Evolutionary conservation across 2,888 invertebrate genomes (phyloP).

Genomic region (Drosophila meridiana): DNA sequence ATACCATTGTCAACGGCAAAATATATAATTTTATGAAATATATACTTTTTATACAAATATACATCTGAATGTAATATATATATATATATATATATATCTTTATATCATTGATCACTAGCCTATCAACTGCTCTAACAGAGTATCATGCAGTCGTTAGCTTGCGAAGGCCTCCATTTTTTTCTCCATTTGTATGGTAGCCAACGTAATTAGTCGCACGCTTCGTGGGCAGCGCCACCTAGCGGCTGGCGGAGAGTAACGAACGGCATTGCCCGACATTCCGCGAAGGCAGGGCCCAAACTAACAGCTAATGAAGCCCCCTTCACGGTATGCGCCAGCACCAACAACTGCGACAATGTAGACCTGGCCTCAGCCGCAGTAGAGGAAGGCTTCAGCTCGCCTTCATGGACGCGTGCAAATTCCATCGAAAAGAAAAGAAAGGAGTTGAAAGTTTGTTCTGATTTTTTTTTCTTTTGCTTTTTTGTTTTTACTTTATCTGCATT

Average conservation of each 20-base stretch:
- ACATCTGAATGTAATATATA: no score
- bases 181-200: slow-evolving; percentile 19
- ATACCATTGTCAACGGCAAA: no score
- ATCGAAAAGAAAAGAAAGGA: slow-evolving; percentile 60
- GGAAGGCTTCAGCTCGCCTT: slow-evolving; percentile 40
- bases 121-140: background rate
- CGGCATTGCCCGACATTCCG: slow-evolving; percentile 83
- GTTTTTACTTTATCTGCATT: slow-evolving; percentile 68
- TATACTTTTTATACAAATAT: no score
- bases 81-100: no score
- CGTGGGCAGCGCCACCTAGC: slow-evolving; percentile 70
- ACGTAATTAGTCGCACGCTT: slow-evolving; percentile 73
- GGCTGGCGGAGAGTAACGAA: slow-evolving; percentile 78
- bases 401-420: slow-evolving; percentile 78
- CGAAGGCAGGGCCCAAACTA: slow-evolving; percentile 42
- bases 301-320: slow-evolving; percentile 70
- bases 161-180: background rate
- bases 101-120: background rate
- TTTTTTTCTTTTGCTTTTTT: slow-evolving; percentile 25
- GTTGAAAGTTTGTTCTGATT: slow-evolving; percentile 27
- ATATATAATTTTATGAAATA: no score
- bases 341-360: slow-evolving; percentile 26
- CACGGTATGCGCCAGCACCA: slow-evolving; percentile 46
- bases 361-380: slow-evolving; percentile 1
- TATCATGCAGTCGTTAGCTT: slow-evolving; percentile 6